A percentile compares a stretch with the other conserved stretches of the same genome.
phyloP scores from a whole-genome alignment of 37 sponge, comb jelly and placozoan species.

The Halichondria panicea region DNA sequence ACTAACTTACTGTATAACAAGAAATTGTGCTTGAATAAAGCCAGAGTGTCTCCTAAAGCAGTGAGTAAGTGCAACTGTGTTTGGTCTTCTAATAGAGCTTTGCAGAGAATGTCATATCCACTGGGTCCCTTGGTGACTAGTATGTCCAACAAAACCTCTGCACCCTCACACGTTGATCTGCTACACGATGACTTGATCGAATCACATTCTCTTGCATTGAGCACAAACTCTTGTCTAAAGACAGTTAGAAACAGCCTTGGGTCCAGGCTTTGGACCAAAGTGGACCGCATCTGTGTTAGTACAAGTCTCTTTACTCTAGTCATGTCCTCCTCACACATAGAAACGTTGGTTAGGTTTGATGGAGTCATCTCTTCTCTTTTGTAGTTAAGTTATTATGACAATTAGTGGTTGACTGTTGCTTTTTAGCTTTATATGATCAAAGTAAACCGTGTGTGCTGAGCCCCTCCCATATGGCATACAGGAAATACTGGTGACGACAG shows the following conservation, averaged over 20 bases:
- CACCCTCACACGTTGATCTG: slow-evolving; percentile 26
- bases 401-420: too few relatives aligned
- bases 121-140: slow-evolving; percentile 40
- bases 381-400: too few relatives aligned
- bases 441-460: too few relatives aligned
- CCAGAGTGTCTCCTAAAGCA: slow-evolving; percentile 40
- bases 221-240: slow-evolving; percentile 31
- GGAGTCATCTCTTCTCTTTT: too few relatives aligned
- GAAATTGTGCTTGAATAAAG: slow-evolving; percentile 17
- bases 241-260: slow-evolving; percentile 35
- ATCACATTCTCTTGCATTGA: slow-evolving; percentile 57
- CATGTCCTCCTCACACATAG: slow-evolving; percentile 50
- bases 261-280: slow-evolving; percentile 53
- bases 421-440: too few relatives aligned
- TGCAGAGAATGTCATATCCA: slow-evolving; percentile 62
- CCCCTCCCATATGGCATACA: too few relatives aligned
- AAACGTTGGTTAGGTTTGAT: not conserved
- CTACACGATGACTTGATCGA: slow-evolving; percentile 34
- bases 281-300: slow-evolving; percentile 14
- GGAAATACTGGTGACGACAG: too few relatives aligned
- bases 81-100: slow-evolving; percentile 38
- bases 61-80: slow-evolving; percentile 64
- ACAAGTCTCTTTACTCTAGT: slow-evolving; percentile 31
- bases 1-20: too few relatives aligned
- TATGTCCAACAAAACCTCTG: slow-evolving; percentile 56